Evolutionary conservation across 92 coral and sea anemone species (phyloP).

Genomic region (Heliopora coerulea): DNA sequence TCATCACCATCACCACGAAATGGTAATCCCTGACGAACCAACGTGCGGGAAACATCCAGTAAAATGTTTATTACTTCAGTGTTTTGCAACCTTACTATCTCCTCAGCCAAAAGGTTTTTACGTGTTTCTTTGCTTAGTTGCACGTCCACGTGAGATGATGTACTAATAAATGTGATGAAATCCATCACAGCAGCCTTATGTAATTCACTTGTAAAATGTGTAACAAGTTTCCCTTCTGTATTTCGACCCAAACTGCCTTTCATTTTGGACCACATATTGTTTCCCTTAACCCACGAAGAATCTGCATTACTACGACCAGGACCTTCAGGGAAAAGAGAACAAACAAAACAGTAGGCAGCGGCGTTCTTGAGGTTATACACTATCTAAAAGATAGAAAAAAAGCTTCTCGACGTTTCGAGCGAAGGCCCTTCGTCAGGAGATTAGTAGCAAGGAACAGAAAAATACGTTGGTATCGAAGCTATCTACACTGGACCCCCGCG

Average conservation of each 20-base stretch:
- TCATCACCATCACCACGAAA: slow-evolving; percentile 31
- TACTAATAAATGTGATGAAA: not conserved
- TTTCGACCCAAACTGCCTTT: slow-evolving; percentile 6
- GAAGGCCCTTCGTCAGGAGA: no score
- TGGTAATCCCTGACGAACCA: slow-evolving; percentile 10
- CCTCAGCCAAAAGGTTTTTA: not conserved
- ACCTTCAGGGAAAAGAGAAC: slow-evolving; percentile 6
- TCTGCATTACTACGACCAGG: slow-evolving; percentile 1
- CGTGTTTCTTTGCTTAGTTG: not conserved
- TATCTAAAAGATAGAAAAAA: no score
- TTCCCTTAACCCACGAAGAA: slow-evolving; percentile 3
- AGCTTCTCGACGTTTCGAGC: no score
- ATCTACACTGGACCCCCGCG: no score
- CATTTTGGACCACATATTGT: not conserved
- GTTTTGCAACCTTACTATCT: not conserved
- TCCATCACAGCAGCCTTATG: slow-evolving; percentile 7
- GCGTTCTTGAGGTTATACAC: no score
- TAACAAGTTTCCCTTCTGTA: not conserved
- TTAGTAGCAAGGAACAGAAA: no score
- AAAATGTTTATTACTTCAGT: not conserved
- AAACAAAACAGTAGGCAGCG: not conserved
- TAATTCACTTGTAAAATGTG: slow-evolving; percentile 3
- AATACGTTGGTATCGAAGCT: no score
- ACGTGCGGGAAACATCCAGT: slow-evolving; percentile 8
- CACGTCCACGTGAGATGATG: not conserved